Conservation (phyloP, 2,888 invertebrate species). For the Hydrotaea cyrtoneurina region DNA sequence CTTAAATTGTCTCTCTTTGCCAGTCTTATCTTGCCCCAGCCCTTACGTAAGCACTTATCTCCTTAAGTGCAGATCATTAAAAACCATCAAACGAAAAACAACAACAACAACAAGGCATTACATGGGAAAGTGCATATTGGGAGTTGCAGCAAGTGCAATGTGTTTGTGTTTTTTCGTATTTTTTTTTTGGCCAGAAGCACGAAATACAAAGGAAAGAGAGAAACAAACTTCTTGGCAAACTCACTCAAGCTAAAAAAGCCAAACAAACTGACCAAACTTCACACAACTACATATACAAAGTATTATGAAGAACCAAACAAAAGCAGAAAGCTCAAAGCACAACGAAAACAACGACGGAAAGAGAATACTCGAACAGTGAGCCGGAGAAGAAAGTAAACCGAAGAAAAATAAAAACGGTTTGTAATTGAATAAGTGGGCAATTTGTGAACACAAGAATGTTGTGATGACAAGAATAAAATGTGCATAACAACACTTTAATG, state of each 20-base stretch:
- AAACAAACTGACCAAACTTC: conserved; percentile 49
- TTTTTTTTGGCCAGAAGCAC: background rate
- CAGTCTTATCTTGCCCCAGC: background rate
- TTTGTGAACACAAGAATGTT: too few relatives aligned
- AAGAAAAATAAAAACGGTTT: too few relatives aligned
- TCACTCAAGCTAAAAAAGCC: conserved; percentile 40
- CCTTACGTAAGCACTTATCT: background rate
- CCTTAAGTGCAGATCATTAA: conserved; percentile 14
- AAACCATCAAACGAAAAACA: background rate
- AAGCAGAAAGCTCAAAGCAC: background rate
- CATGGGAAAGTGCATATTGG: conserved; percentile 3
- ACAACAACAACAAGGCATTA: background rate
- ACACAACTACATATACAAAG: conserved; percentile 14
- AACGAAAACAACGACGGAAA: too few relatives aligned
- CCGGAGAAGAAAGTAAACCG: too few relatives aligned
- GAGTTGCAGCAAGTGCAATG: background rate
- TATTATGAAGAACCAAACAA: conserved; percentile 27
- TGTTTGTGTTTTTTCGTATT: background rate
- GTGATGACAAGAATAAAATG: too few relatives aligned
- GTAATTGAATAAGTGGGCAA: too few relatives aligned
- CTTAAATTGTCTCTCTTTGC: background rate
- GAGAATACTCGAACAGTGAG: background rate
- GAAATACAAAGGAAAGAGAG: background rate
- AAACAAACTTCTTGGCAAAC: conserved; percentile 39
- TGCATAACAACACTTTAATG: too few relatives aligned